phyloP scores from a whole-genome alignment of 2,888 invertebrate genomes.

The Athripsodes cinereus region DNA sequence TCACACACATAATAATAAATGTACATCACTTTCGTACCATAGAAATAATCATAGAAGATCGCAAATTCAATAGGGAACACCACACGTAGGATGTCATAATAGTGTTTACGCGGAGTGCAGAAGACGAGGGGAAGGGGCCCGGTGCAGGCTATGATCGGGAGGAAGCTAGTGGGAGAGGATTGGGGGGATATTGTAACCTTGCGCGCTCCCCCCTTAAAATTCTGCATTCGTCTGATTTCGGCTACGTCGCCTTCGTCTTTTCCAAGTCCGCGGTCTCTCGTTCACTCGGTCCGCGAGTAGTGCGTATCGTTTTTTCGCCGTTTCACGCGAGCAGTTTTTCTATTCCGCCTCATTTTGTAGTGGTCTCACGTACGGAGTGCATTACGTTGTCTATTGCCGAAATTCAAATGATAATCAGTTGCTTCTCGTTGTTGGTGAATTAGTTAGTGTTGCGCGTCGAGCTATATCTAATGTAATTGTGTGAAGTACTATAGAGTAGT shows the following conservation, averaged over 20 bases:
- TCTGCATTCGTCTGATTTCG: conserved; percentile 28
- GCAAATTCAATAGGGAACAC: conserved; percentile 21
- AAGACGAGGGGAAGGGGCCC: conserved; percentile 10
- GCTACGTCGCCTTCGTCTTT: conserved; percentile 24
- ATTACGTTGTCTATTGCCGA: conserved; percentile 13
- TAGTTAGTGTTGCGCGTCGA: background rate
- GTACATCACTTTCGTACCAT: no score
- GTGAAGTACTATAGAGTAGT: background rate
- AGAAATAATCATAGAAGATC: conserved; percentile 13
- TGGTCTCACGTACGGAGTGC: conserved; percentile 23
- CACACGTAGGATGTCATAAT: conserved; percentile 25
- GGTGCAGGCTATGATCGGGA: conserved; percentile 7
- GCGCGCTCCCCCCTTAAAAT: conserved; percentile 23
- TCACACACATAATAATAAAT: no score
- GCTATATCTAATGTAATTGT: background rate
- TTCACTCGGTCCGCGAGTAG: conserved; percentile 20
- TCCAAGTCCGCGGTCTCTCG: conserved; percentile 18
- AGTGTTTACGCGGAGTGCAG: conserved; percentile 21
- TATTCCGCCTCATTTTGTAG: conserved; percentile 24
- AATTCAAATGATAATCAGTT: background rate
- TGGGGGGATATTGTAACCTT: conserved; percentile 19
- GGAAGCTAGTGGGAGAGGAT: conserved; percentile 13
- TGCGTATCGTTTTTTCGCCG: conserved; percentile 21
- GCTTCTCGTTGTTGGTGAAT: background rate
- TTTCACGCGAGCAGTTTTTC: conserved; percentile 25